A percentile compares a stretch with the other conserved stretches of the same genome.
Conservation (phyloP, 2,888 invertebrate genomes). For the Chymomyza fuscimana region DNA sequence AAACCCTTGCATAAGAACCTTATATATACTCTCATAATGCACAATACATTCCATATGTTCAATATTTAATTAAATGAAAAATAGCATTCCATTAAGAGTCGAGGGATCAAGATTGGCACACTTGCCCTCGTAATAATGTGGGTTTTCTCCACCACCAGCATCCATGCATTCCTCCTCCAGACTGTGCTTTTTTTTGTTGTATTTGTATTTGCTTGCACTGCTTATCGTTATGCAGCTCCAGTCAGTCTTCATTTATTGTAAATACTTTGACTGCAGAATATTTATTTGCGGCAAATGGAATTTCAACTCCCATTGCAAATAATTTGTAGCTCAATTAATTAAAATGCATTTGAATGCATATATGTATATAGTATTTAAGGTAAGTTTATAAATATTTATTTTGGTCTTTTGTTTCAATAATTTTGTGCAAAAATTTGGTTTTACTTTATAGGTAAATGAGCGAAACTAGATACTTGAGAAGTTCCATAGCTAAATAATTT, state of each 20-base stretch:
- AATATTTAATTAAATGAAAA: slow-evolving; percentile 51
- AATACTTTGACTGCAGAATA: slow-evolving; percentile 38
- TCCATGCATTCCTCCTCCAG: neutral
- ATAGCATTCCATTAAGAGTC: slow-evolving; percentile 26
- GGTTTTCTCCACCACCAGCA: neutral
- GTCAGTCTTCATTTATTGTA: slow-evolving; percentile 55
- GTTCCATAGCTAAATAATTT: too few relatives aligned
- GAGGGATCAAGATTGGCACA: neutral
- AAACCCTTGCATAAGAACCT: slow-evolving; percentile 24
- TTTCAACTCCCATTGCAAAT: slow-evolving; percentile 50
- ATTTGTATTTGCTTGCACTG: slow-evolving; percentile 20
- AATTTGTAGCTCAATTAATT: slow-evolving; percentile 37
- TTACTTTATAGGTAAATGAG: too few relatives aligned
- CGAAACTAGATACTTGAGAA: too few relatives aligned
- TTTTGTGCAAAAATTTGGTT: too few relatives aligned
- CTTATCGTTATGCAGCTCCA: slow-evolving; percentile 29
- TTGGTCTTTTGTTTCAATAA: too few relatives aligned
- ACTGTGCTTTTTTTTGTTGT: neutral
- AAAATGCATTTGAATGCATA: slow-evolving; percentile 29
- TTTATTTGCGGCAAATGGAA: slow-evolving; percentile 36
- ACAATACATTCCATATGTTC: slow-evolving; percentile 46
- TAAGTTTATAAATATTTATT: too few relatives aligned
- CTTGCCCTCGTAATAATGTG: neutral
- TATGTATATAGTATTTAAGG: too few relatives aligned
- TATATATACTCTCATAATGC: neutral